phyloP scores from a whole-genome alignment of 2,797 vertebrate genomes.

The Lepidocolaptes lacrymiger region DNA sequence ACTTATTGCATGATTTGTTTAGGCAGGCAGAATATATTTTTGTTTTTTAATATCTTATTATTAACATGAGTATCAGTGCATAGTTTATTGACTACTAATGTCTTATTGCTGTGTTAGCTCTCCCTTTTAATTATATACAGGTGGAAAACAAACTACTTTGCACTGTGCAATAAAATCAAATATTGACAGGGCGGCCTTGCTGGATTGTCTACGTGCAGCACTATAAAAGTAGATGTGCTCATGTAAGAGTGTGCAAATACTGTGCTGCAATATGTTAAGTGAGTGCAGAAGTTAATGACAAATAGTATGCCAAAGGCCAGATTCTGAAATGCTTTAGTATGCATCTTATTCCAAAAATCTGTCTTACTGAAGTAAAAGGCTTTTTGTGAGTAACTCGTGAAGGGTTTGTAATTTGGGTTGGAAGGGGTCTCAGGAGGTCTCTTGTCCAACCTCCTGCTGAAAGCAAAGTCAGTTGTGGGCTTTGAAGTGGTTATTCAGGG shows the following conservation, averaged over 20 bases:
- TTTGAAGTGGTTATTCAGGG: neutral
- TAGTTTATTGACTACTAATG: neutral
- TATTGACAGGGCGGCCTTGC: neutral
- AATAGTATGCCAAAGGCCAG: neutral
- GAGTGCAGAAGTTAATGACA: neutral
- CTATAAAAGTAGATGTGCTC: neutral
- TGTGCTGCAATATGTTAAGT: neutral
- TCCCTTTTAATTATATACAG: neutral
- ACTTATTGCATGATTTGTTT: fast-evolving
- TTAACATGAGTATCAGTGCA: neutral
- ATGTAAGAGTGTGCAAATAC: neutral
- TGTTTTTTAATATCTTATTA: neutral
- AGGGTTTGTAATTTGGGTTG: neutral
- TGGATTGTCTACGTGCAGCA: neutral
- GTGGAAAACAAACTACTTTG: neutral
- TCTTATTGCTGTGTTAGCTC: neutral
- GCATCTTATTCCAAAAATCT: neutral
- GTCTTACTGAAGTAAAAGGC: neutral
- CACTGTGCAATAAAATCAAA: neutral
- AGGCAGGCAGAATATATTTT: neutral
- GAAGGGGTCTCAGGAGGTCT: neutral
- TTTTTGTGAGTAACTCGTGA: neutral
- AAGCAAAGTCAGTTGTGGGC: neutral
- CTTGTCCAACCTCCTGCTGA: neutral
- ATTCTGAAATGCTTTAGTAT: neutral